Evolutionary conservation across 30 jellyfish, hydroid and myxozoan genomes (phyloP).

Genomic region (Aurelia coerulea): DNA sequence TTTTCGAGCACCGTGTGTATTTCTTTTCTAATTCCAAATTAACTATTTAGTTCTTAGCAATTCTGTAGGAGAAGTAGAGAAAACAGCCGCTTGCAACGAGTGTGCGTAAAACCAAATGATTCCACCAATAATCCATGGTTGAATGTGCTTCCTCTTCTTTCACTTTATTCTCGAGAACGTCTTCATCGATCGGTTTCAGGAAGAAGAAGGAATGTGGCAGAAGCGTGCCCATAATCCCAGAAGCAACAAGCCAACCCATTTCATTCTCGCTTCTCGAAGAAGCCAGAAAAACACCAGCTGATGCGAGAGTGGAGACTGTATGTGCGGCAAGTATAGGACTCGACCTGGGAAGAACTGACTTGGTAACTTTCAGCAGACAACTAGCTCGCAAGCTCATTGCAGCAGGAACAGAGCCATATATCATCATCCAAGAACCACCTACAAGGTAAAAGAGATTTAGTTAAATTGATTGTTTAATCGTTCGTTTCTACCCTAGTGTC

Average conservation of each 20-base stretch:
- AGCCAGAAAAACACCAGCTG: slow-evolving; percentile 36
- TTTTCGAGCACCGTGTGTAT: background rate
- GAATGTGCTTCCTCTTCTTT: slow-evolving; percentile 55
- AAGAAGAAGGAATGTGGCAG: slow-evolving; percentile 25
- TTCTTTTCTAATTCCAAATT: background rate
- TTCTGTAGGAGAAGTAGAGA: slow-evolving; percentile 15
- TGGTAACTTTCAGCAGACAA: slow-evolving; percentile 49
- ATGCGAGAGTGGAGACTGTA: slow-evolving; percentile 14
- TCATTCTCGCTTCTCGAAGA: slow-evolving; percentile 1
- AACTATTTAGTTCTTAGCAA: slow-evolving; percentile 22
- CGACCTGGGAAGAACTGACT: slow-evolving; percentile 46
- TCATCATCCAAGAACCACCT: slow-evolving; percentile 61
- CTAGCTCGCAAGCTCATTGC: slow-evolving; percentile 56
- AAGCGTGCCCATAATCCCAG: slow-evolving; percentile 34
- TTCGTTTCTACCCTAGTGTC: background rate
- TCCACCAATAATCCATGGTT: slow-evolving; percentile 48
- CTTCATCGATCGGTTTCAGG: slow-evolving; percentile 29
- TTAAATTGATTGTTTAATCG: background rate
- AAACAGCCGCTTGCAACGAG: slow-evolving; percentile 60
- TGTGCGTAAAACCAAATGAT: slow-evolving; percentile 38
- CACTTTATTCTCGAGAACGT: slow-evolving; percentile 27
- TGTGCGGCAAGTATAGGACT: slow-evolving; percentile 23
- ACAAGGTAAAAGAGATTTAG: background rate
- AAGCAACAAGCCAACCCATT: slow-evolving; percentile 50
- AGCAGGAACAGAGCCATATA: slow-evolving; percentile 52